phyloP scores from a whole-genome alignment of 1,140 invertebrate species.

The Platorchestia sp. region DNA sequence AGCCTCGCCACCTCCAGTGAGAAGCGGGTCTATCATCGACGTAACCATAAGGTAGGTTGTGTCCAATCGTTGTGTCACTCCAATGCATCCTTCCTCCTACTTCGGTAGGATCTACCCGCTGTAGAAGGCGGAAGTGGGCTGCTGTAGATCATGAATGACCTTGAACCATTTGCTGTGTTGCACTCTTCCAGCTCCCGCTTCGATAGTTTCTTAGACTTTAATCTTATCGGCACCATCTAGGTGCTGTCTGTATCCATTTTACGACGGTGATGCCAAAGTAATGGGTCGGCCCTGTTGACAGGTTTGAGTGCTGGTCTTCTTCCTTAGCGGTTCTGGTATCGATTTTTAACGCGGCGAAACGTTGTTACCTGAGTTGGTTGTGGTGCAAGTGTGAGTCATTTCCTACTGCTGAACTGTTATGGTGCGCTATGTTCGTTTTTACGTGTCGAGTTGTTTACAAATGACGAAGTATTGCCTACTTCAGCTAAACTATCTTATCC shows the following conservation, averaged over 20 bases:
- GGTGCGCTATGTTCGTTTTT: not conserved
- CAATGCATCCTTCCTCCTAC: slow-evolving; percentile 36
- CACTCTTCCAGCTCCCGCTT: not conserved
- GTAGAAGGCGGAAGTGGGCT: not conserved
- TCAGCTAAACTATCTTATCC: not conserved
- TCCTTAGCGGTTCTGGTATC: not conserved
- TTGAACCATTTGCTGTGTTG: not conserved
- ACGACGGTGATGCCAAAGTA: not conserved
- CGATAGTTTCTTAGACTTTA: not conserved
- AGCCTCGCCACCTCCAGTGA: slow-evolving; percentile 51
- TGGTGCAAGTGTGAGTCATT: not conserved
- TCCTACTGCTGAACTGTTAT: not conserved
- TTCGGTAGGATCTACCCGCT: slow-evolving; percentile 34
- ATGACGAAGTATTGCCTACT: not conserved
- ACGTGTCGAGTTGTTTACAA: not conserved
- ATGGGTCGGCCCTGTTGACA: not conserved
- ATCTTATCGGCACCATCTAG: not conserved
- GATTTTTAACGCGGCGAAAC: not conserved
- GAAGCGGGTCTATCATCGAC: slow-evolving; percentile 52
- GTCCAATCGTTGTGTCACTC: slow-evolving; percentile 53
- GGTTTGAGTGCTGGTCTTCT: not conserved
- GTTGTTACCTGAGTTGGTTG: not conserved
- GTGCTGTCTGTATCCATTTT: not conserved
- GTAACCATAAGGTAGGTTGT: slow-evolving; percentile 54
- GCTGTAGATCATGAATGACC: slow-evolving; percentile 45